These are phyloP conservation scores for Dolichopus griseipennis DNA, from an alignment of 2,888 invertebrate genomes.

Conservation along the genomic window DNA sequence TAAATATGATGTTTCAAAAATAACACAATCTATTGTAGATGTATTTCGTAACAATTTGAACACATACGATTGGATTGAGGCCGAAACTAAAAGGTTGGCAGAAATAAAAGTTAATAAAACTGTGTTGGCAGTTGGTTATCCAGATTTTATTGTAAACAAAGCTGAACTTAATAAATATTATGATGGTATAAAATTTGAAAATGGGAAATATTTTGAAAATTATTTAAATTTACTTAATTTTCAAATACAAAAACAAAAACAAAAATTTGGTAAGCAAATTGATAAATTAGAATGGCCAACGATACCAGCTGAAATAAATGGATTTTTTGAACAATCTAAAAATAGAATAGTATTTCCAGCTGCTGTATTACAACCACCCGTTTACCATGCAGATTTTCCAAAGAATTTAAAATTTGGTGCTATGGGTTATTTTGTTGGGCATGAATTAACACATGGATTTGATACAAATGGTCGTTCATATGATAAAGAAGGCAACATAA, in stretches of 20 bases:
- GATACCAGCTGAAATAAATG: conserved; percentile 81
- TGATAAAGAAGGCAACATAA: conserved; percentile 23
- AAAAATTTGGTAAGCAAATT: conserved; percentile 49
- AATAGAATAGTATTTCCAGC: conserved; percentile 91
- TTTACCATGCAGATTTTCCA: conserved; percentile 76
- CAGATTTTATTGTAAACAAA: conserved; percentile 75
- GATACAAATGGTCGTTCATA: conserved; percentile 25
- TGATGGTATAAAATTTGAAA: conserved; percentile 55
- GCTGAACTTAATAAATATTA: conserved; percentile 74
- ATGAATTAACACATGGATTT: conserved; percentile 28
- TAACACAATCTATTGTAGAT: conserved; percentile 75
- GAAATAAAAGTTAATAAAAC: conserved; percentile 82
- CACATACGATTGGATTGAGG: conserved; percentile 86
- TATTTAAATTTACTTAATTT: conserved; percentile 65
- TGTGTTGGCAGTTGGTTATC: conserved; percentile 87
- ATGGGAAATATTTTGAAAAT: conserved; percentile 70
- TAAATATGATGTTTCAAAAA: conserved; percentile 58
- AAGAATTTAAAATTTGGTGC: conserved; percentile 36
- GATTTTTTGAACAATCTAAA: conserved; percentile 80
- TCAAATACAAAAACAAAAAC: conserved; percentile 63
- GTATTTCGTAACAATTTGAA: conserved; percentile 78
- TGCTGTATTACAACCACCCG: conserved; percentile 82
- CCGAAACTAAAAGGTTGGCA: conserved; percentile 70
- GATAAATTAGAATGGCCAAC: conserved; percentile 70
- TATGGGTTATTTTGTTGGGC: conserved; percentile 26